Conservation (phyloP, 2,113 vertebrate genomes). For the Crocuta crocuta region DNA sequence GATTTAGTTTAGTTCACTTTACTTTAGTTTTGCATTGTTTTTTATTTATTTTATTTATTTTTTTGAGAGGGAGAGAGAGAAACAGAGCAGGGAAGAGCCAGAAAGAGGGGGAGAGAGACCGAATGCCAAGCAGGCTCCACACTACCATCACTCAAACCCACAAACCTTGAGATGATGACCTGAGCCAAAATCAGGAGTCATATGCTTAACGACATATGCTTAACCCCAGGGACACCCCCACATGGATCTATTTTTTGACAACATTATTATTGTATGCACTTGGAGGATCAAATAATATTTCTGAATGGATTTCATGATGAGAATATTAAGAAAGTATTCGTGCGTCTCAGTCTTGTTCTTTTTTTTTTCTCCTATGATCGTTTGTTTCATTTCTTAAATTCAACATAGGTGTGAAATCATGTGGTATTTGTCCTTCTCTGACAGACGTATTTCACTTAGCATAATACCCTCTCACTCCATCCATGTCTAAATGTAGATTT, state of each 20-base stretch:
- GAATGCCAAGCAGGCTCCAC: too few species aligned
- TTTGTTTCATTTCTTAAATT: not conserved
- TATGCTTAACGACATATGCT: too few species aligned
- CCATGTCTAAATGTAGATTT: not conserved
- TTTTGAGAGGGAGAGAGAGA: too few species aligned
- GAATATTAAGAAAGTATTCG: not conserved
- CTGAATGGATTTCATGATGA: not conserved
- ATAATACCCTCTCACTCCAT: not conserved
- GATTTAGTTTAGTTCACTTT: too few species aligned
- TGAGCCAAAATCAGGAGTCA: too few species aligned
- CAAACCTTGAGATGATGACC: too few species aligned
- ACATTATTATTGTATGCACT: not conserved
- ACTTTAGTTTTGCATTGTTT: too few species aligned
- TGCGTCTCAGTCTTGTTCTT: not conserved
- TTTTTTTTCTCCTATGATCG: not conserved
- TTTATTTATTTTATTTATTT: too few species aligned
- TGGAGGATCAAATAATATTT: not conserved
- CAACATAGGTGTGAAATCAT: not conserved
- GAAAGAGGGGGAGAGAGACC: too few species aligned
- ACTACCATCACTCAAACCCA: too few species aligned
- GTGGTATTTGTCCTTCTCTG: not conserved
- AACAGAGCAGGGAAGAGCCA: too few species aligned
- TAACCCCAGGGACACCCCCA: too few species aligned
- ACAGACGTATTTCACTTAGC: not conserved
- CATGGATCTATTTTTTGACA: not conserved